Conservation (phyloP, 2,113 vertebrate genomes). For the Rallus limicola region DNA sequence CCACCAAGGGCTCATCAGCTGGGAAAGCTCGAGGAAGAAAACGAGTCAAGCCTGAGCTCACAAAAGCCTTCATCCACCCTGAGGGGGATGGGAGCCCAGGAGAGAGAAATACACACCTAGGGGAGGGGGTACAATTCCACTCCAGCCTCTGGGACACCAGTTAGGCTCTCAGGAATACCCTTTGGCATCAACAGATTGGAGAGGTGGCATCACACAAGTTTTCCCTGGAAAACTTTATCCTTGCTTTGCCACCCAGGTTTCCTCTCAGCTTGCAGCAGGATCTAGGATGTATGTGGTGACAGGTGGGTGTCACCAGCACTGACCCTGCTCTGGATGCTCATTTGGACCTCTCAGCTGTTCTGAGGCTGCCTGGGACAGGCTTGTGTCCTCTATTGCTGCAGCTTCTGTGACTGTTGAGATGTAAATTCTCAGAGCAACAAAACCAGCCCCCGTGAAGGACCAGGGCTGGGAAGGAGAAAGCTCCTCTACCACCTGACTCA, state of each 20-base stretch:
- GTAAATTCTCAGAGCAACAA: not conserved
- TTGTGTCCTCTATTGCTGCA: not conserved
- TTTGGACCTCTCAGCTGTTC: not conserved
- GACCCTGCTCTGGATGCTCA: not conserved
- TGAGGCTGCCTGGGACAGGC: not conserved
- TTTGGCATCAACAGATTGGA: not conserved
- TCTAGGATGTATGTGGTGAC: not conserved
- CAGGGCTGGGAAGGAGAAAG: not conserved
- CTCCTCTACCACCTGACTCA: not conserved
- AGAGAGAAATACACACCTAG: not conserved
- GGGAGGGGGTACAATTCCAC: not conserved
- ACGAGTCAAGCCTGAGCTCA: not conserved
- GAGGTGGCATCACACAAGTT: too few relatives aligned
- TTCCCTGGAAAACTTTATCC: not conserved
- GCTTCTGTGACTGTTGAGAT: not conserved
- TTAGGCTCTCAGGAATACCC: not conserved
- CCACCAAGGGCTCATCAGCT: not conserved
- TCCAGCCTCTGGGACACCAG: not conserved
- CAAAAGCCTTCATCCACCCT: not conserved
- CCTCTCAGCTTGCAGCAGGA: not conserved
- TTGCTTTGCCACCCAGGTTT: not conserved
- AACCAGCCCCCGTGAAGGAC: not conserved
- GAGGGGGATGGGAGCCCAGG: not conserved
- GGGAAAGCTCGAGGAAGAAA: not conserved
- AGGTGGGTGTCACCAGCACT: not conserved